Base-by-base conservation (phyloP, 2,113 vertebrate species). In the Cyprinus carpio region DNA sequence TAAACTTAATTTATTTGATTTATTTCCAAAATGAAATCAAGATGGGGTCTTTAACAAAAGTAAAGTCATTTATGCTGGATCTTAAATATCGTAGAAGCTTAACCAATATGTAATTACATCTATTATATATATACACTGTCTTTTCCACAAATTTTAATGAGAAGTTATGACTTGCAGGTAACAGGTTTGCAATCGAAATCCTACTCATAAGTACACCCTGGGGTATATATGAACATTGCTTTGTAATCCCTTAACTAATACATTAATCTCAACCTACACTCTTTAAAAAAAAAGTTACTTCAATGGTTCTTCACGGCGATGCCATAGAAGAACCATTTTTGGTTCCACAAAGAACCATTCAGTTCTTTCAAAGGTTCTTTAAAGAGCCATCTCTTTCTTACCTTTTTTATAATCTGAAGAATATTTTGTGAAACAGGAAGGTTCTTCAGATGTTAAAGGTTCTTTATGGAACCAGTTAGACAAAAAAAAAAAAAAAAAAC, bases 221-320 rank as follows among this genome's bases (percentile, higher is more conserved):
- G 12, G 12, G 23, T 74, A 74, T 74, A 74, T 46, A 46, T 12
- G 1, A 71, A 46, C 23, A 40, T 20, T 43, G 23, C 37, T 74
- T 69, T 54, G 31, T 20, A 78, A 43, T 23, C 51, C 34, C 76
- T 78, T 20, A 58, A n/a, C 25, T 67, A 84, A 54, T 31, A 34
- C 31, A 76, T 81, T 23, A 11, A 46, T 46, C 43, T 46, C 43
- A 46, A 71, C 10, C 67, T 71, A 18, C 34, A 8, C 7, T 8
- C 8, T 5, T 40, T 40, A 40, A 40, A 40, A 8, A 40, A 1
- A 40, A 40, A 9, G 37, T 0, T 40, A 7, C 7, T 40, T 40
- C 8, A 40, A 40, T 8, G 37, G 37, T 40, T 40, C 37, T 40
- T 40, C 37, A 40, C 37, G 8, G 7, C 37, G 6, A 40, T 40